A percentile compares a stretch with the other conserved stretches of the same genome.
Evolutionary conservation across 2,888 invertebrate genomes (phyloP).

Genomic region (Aphidius colemani): DNA sequence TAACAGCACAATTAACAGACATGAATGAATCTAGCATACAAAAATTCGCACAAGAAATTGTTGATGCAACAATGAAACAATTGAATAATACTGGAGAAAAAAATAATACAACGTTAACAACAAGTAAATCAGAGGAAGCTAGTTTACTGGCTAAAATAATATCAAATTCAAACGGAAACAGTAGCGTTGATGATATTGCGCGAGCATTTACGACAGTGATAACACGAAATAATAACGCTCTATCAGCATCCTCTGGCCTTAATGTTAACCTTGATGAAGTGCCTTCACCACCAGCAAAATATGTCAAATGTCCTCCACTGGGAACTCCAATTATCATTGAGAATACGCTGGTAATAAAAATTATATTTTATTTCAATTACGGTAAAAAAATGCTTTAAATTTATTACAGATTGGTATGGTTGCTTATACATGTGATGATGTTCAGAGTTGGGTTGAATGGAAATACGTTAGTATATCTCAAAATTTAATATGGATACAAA

Average conservation of each 20-base stretch:
- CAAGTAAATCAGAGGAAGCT: background rate
- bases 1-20: slow-evolving; percentile 25
- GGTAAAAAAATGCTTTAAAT: background rate
- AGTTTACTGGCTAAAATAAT: slow-evolving; percentile 27
- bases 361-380: slow-evolving; percentile 7
- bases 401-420: slow-evolving; percentile 39
- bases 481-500: slow-evolving; percentile 42
- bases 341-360: slow-evolving; percentile 35
- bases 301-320: slow-evolving; percentile 40
- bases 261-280: slow-evolving; percentile 31
- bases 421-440: slow-evolving; percentile 44
- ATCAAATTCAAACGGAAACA: slow-evolving; percentile 22
- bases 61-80: slow-evolving; percentile 33
- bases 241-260: slow-evolving; percentile 24
- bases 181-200: slow-evolving; percentile 31
- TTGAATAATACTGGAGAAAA: slow-evolving; percentile 27
- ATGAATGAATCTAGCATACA: slow-evolving; percentile 29
- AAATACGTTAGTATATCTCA: slow-evolving; percentile 40
- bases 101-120: background rate
- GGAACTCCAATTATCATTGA: slow-evolving; percentile 40
- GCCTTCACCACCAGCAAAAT: slow-evolving; percentile 28
- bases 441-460: slow-evolving; percentile 43
- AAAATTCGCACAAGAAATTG: slow-evolving; percentile 31
- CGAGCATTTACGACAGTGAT: slow-evolving; percentile 34
- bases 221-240: slow-evolving; percentile 16